These are phyloP conservation scores for Dascyllus trimaculatus DNA, from an alignment of 2,113 vertebrate genomes.

Conservation along the genomic window DNA sequence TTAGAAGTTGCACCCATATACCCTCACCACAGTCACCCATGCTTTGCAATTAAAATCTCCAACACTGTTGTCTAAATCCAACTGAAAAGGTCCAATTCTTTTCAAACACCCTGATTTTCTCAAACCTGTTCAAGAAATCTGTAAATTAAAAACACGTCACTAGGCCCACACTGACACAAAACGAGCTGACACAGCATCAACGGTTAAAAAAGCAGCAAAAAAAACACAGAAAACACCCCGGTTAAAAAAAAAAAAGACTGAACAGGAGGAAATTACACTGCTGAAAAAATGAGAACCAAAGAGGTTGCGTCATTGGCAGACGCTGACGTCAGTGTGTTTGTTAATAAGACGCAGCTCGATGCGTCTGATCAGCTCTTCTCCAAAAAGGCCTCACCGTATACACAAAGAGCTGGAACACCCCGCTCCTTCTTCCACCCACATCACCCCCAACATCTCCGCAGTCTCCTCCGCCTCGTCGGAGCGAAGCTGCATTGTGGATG, in stretches of 20 bases:
- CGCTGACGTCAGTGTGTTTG: conserved; percentile 77
- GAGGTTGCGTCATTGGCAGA: conserved; percentile 71
- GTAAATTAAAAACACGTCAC: not conserved
- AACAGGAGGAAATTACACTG: not conserved
- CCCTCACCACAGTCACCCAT: too few species aligned
- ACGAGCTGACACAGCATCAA: not conserved
- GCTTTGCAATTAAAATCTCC: too few species aligned
- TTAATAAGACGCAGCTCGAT: conserved; percentile 77
- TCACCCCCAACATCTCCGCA: not conserved
- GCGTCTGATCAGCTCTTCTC: conserved; percentile 65
- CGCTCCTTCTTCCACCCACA: conserved; percentile 13
- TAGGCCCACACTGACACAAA: not conserved
- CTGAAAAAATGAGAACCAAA: conserved; percentile 27
- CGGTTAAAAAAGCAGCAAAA: not conserved
- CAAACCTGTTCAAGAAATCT: not conserved
- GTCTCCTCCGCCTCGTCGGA: conserved; percentile 7
- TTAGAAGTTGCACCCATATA: too few species aligned
- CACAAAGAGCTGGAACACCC: conserved; percentile 65
- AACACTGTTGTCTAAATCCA: too few species aligned
- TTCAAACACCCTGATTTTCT: too few species aligned
- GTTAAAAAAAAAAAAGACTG: not conserved
- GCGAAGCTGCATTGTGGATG: conserved; percentile 49
- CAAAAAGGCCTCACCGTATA: conserved; percentile 43
- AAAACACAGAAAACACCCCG: not conserved
- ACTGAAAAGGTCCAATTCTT: too few species aligned